phyloP scores from a whole-genome alignment of 30 jellyfish, hydroid and myxozoan species.

The Mastigias papua region DNA sequence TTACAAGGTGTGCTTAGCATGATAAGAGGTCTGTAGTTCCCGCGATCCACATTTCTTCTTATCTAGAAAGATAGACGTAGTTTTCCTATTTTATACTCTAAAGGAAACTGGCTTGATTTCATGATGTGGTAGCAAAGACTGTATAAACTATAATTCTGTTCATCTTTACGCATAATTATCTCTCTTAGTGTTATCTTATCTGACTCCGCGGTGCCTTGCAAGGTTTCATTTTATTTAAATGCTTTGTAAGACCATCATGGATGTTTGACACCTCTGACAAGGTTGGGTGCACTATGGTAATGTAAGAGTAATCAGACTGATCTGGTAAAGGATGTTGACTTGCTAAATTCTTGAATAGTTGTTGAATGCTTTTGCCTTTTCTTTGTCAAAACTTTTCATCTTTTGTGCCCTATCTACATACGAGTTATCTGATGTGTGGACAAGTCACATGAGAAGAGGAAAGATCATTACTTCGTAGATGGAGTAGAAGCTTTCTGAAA shows the following conservation, averaged over 20 bases:
- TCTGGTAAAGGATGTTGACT: constrained; percentile 44
- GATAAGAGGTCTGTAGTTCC: neutral
- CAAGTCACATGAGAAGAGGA: too few species aligned
- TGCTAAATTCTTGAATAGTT: constrained; percentile 37
- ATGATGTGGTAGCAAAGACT: neutral
- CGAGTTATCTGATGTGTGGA: too few species aligned
- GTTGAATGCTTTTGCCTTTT: constrained; percentile 47
- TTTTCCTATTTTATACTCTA: constrained; percentile 33
- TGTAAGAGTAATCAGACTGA: constrained; percentile 34
- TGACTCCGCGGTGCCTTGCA: constrained; percentile 41
- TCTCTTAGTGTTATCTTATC: constrained; percentile 38
- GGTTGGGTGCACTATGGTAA: constrained; percentile 46
- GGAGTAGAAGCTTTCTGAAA: too few species aligned
- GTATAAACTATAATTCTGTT: constrained; percentile 36
- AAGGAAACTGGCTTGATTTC: constrained; percentile 48
- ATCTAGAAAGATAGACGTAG: neutral
- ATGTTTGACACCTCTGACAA: constrained; percentile 50
- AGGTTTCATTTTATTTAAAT: constrained; percentile 41
- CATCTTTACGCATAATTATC: constrained; percentile 39
- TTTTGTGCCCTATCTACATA: too few species aligned
- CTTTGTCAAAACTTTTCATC: too few species aligned
- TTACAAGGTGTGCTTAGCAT: constrained; percentile 42
- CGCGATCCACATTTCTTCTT: neutral
- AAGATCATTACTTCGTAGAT: too few species aligned
- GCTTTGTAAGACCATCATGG: constrained; percentile 19